Evolutionary conservation across 2,797 vertebrate species (phyloP).

Genomic region (Melanotaenia pygmaea): DNA sequence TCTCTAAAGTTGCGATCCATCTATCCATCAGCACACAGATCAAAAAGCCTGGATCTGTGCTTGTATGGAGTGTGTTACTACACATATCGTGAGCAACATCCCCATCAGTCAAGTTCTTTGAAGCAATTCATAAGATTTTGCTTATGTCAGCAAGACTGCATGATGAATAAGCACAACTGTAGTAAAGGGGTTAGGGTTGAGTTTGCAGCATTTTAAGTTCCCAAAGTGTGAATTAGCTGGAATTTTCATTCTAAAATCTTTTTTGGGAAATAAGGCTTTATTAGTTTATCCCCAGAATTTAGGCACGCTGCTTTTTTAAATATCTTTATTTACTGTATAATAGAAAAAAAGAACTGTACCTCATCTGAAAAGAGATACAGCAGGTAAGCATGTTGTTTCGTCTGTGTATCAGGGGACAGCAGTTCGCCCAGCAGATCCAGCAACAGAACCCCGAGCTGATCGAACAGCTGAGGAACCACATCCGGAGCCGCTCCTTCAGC

Average conservation of each 20-base stretch:
- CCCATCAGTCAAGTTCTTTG: neutral
- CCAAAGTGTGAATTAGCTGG: too few relatives aligned
- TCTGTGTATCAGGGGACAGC: conserved; percentile 88
- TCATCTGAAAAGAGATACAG: neutral
- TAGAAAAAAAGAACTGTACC: neutral
- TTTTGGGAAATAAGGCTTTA: neutral
- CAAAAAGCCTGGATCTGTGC: too few relatives aligned
- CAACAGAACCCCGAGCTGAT: conserved; percentile 98
- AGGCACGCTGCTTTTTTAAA: neutral
- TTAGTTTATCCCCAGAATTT: neutral
- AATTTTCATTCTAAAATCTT: neutral
- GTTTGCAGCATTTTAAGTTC: too few relatives aligned
- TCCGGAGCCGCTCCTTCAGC: conserved; percentile 96
- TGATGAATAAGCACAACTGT: too few relatives aligned
- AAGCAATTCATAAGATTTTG: too few relatives aligned
- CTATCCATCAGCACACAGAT: too few relatives aligned
- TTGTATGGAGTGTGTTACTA: too few relatives aligned
- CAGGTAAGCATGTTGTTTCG: neutral
- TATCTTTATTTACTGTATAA: neutral
- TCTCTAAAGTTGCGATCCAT: too few relatives aligned
- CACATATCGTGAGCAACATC: too few relatives aligned
- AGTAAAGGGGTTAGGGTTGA: too few relatives aligned
- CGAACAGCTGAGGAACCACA: conserved; percentile 96
- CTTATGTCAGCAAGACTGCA: too few relatives aligned
- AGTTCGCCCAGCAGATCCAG: conserved; percentile 99